Evolutionary conservation across 2,888 invertebrate genomes (phyloP).

Genomic region (Rhodophaea formosa): DNA sequence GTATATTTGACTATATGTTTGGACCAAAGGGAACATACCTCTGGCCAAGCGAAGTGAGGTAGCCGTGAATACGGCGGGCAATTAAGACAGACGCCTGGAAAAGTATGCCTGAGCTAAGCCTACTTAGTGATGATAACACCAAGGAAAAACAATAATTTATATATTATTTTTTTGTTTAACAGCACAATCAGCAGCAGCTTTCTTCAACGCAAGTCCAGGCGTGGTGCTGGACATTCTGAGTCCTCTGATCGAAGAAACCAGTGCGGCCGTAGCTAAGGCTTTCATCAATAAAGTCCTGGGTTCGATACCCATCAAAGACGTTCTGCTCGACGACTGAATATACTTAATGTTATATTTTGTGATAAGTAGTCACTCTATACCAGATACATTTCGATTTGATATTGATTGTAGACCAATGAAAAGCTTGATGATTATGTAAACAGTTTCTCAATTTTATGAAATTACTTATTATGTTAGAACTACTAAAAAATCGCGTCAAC

Average conservation of each 20-base stretch:
- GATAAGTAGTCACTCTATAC: background rate
- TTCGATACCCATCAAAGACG: slow-evolving; percentile 80
- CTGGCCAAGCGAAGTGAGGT: too few relatives aligned
- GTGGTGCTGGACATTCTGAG: slow-evolving; percentile 84
- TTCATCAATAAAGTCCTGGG: slow-evolving; percentile 82
- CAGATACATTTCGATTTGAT: background rate
- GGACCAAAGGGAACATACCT: too few relatives aligned
- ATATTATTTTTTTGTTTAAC: slow-evolving; percentile 37
- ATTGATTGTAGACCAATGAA: background rate
- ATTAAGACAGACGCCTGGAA: too few relatives aligned
- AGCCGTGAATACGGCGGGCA: too few relatives aligned
- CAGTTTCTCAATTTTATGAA: too few relatives aligned
- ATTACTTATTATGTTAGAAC: too few relatives aligned
- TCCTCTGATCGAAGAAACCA: slow-evolving; percentile 85
- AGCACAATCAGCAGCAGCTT: slow-evolving; percentile 85
- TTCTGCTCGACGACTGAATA: slow-evolving; percentile 36
- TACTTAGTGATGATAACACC: too few relatives aligned
- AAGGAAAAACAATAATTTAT: too few relatives aligned
- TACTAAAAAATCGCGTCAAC: too few relatives aligned
- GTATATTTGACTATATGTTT: too few relatives aligned
- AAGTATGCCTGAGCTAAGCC: too few relatives aligned
- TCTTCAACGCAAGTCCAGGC: slow-evolving; percentile 86
- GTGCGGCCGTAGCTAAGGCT: slow-evolving; percentile 81
- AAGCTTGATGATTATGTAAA: too few relatives aligned
- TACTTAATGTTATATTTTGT: background rate